Percentiles rank a stretch among this genome's conserved stretches.
These are phyloP conservation scores for Linepithema humile DNA, from an alignment of 1,140 invertebrate genomes.

Conservation along the genomic window DNA sequence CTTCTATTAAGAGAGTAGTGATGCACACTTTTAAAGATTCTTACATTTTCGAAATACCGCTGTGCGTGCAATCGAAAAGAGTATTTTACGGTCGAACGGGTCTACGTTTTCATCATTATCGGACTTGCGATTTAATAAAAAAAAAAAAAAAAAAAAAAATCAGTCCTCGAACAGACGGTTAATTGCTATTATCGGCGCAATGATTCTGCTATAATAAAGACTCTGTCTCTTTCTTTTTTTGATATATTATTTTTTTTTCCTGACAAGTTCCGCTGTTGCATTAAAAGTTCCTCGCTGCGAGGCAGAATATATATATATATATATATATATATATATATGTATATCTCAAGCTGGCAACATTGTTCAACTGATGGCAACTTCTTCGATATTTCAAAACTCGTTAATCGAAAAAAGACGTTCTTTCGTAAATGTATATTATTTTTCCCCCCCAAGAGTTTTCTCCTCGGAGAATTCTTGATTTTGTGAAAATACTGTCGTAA, in stretches of 20 bases:
- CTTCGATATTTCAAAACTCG: background rate
- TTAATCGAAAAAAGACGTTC: background rate
- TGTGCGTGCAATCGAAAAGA: background rate
- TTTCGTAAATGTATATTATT: background rate
- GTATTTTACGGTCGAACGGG: background rate
- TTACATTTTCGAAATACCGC: background rate
- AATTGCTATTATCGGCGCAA: background rate
- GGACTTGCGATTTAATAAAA: background rate
- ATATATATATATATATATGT: too few species aligned
- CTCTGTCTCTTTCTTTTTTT: too few species aligned
- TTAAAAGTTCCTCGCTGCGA: background rate
- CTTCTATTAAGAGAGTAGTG: background rate
- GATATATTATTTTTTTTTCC: too few species aligned
- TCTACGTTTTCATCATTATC: background rate
- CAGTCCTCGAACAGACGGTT: background rate
- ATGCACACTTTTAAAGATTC: background rate
- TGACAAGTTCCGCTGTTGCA: background rate
- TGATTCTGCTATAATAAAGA: background rate
- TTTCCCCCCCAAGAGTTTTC: background rate
- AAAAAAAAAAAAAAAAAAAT: too few species aligned
- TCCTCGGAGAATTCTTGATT: background rate
- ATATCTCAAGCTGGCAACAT: background rate
- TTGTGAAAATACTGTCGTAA: too few species aligned
- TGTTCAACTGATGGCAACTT: background rate
- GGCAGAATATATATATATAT: too few species aligned